phyloP scores from a whole-genome alignment of 2,888 invertebrate genomes.

The Formica aserva region DNA sequence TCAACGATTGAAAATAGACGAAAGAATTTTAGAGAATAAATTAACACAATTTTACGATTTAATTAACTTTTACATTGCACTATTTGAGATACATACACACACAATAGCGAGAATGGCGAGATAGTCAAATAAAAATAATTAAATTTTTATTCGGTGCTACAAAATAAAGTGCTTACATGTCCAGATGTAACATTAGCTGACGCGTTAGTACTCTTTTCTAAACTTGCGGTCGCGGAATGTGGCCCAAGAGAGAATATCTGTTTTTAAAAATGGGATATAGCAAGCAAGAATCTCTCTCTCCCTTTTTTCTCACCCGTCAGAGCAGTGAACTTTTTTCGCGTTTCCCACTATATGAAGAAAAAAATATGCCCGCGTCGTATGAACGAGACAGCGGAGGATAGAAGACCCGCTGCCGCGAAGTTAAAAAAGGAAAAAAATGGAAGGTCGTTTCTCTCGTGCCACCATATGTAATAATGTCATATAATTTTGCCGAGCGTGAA shows the following conservation, averaged over 20 bases:
- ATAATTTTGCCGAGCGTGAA: constrained; percentile 21
- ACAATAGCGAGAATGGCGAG: not conserved
- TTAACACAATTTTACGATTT: not conserved
- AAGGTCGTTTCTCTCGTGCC: not conserved
- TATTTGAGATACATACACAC: not conserved
- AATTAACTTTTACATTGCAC: not conserved
- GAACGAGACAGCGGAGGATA: not conserved
- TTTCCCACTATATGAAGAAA: not conserved
- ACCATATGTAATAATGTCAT: not conserved
- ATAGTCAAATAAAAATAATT: constrained; percentile 13
- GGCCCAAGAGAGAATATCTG: constrained; percentile 13
- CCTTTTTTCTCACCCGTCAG: constrained; percentile 17
- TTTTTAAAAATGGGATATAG: constrained; percentile 32
- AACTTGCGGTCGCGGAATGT: not conserved
- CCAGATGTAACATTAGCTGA: constrained; percentile 28
- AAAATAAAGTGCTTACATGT: constrained; percentile 1
- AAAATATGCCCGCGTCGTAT: not conserved
- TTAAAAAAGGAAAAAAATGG: not conserved
- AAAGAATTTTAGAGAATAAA: not conserved
- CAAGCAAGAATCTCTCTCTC: not conserved
- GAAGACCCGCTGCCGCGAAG: constrained; percentile 1
- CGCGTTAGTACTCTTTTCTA: constrained; percentile 12
- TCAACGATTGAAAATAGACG: not conserved
- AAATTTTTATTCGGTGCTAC: constrained; percentile 20
- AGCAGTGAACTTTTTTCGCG: constrained; percentile 22